These are phyloP conservation scores for Rhabdomys pumilio DNA, from an alignment of 2,797 vertebrate genomes.

Conservation along the genomic window DNA sequence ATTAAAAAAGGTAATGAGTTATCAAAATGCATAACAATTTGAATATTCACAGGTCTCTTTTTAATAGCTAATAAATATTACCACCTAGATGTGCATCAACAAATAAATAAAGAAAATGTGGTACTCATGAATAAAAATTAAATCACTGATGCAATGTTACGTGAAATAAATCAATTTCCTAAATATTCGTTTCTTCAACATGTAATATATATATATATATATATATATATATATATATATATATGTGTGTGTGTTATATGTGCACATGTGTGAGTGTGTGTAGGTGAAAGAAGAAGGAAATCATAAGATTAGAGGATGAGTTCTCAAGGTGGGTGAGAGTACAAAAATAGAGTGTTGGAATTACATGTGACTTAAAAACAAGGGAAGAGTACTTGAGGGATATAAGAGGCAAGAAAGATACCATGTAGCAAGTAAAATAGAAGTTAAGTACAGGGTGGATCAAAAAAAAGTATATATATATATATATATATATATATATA, in stretches of 20 bases:
- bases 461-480: no score
- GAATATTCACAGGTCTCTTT: neutral
- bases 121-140: neutral
- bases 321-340: neutral
- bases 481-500: no score
- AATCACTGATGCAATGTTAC: neutral
- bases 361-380: neutral
- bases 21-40: neutral
- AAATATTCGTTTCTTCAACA: neutral
- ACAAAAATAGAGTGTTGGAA: neutral
- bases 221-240: neutral
- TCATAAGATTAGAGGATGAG: neutral
- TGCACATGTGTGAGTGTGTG: neutral
- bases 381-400: neutral
- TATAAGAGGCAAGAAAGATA: no score
- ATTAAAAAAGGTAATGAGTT: neutral
- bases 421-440: no score
- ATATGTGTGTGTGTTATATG: no score
- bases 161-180: neutral
- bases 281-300: neutral
- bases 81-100: neutral
- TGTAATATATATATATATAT: neutral
- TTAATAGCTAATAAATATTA: neutral
- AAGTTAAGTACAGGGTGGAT: neutral
- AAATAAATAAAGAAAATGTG: neutral